Base-by-base conservation (phyloP, 1,140 invertebrate genomes). In the Hyphantria cunea region DNA sequence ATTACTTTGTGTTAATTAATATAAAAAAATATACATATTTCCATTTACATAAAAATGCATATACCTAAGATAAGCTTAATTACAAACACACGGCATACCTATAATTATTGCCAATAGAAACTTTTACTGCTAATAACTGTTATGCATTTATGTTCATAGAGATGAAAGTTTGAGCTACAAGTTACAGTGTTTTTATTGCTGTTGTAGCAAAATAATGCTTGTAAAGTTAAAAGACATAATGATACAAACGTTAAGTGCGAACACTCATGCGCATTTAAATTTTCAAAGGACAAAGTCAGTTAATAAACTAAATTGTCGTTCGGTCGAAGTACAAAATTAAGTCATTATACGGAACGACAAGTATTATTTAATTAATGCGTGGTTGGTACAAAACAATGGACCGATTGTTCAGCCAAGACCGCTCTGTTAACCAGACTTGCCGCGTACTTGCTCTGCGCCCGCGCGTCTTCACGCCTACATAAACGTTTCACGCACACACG, bases 361-460 rank as follows among this genome's bases (percentile, higher is more conserved):
- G 56, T 65, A 68, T 69, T 73, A 72, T 70, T 72, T 70, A 76
- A 76, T 79, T 71, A 72, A 79, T 76, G 76, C 72, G 66, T 67
- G 72, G 55, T 58, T 45, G 70, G 66, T 65, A 66, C 64, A 65
- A 75, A 60, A 78, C 72, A 78, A 78, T 78, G 65, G 64, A 32
- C 39, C 66, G 66, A 74, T 78, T 78, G 75, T 78, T 78, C 55
- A 51, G 12, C 15, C 37, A 65, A 25, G 17, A 66, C 66, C 14
- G 64, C 62, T 62, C 58, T 68, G 64, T 64, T 52, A 68, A 42
- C 17, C 41, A 60, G 54, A 62, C 31, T 34, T 37, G 33, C 52
- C 54, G 56, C 68, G 41, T 39, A 25, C n/a, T n/a, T n/a, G n/a
- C 49, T 37, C 32, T 51, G 49, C 51, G 34, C 56, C 47, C 45